Conservation (phyloP, 2,113 vertebrate genomes). For the Pluvianellus socialis region DNA sequence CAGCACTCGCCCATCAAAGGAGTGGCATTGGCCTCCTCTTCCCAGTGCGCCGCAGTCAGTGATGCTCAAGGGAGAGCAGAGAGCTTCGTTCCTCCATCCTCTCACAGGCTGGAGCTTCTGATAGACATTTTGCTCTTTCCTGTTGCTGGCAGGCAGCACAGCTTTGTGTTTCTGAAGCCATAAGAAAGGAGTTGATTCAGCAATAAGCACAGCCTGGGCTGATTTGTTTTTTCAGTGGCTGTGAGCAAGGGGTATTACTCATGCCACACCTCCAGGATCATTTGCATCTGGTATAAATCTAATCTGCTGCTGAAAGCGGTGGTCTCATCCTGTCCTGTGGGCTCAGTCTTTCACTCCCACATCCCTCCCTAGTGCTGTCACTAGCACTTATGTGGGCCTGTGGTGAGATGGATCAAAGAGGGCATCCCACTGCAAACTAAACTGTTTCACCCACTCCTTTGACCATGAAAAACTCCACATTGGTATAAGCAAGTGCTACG, state of each 20-base stretch:
- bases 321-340: not conserved
- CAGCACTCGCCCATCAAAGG: not conserved
- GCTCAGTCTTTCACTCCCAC: not conserved
- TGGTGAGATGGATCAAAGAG: constrained; percentile 22
- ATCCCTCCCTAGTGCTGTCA: not conserved
- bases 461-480: not conserved
- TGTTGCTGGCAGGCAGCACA: not conserved
- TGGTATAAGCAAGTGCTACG: not conserved
- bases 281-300: not conserved
- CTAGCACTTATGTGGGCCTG: not conserved
- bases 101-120: not conserved
- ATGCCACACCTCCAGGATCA: not conserved
- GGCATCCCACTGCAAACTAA: not conserved
- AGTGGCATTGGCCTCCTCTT: not conserved
- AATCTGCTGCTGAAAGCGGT: not conserved
- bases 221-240: not conserved
- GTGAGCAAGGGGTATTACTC: not conserved
- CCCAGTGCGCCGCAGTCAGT: accelerated
- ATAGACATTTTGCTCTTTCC: not conserved
- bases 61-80: not conserved
- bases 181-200: not conserved
- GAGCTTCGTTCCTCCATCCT: not conserved
- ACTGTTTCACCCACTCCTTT: not conserved
- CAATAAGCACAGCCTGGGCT: not conserved
- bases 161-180: not conserved